Conservation (phyloP, 1,140 invertebrate species). For the Trinorchestia longiramus region DNA sequence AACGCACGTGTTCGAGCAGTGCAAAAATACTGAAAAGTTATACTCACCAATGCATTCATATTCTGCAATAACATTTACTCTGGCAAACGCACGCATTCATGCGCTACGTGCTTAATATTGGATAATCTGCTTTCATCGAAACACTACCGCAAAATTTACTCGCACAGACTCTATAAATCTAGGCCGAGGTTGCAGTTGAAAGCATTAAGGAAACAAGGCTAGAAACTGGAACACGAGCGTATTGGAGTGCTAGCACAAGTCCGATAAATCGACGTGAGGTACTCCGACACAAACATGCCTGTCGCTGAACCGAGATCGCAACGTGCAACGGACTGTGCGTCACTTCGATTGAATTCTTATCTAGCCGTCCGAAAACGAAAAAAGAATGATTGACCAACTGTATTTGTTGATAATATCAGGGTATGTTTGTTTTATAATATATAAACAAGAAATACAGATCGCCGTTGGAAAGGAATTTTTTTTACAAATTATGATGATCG, state of each 20-base stretch:
- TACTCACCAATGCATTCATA: background rate
- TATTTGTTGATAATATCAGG: background rate
- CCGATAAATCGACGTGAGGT: background rate
- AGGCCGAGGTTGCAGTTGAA: background rate
- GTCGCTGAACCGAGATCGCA: background rate
- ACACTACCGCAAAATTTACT: background rate
- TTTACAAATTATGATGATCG: background rate
- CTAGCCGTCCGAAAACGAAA: background rate
- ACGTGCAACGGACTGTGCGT: background rate
- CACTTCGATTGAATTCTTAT: background rate
- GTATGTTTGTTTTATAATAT: background rate
- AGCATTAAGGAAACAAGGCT: background rate
- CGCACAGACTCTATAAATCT: background rate
- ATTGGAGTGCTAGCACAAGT: background rate
- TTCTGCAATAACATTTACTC: background rate
- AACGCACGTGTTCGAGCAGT: background rate
- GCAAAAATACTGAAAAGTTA: too few relatives aligned
- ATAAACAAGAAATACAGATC: background rate
- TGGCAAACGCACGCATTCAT: background rate
- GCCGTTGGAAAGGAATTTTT: background rate
- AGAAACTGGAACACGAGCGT: background rate
- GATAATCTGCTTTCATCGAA: background rate
- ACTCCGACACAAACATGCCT: background rate
- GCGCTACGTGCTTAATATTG: background rate
- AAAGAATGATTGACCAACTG: background rate